Conservation (phyloP, 1,140 invertebrate species). For the Dinothrombium tinctorium region DNA sequence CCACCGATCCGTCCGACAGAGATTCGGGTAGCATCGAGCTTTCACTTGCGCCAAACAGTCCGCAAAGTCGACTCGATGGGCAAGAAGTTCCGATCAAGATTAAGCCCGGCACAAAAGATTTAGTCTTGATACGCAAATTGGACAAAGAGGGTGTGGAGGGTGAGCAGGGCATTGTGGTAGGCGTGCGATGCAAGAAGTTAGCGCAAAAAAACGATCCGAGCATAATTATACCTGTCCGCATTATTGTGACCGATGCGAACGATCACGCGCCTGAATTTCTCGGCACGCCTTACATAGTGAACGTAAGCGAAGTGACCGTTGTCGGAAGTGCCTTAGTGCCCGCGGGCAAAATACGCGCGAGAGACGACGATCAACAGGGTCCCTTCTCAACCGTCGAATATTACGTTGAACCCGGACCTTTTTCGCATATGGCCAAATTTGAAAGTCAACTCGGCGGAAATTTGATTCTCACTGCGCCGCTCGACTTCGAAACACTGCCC, state of each 20-base stretch:
- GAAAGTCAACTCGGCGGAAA: conserved; percentile 62
- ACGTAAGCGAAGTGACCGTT: conserved; percentile 59
- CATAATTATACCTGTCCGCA: conserved; percentile 56
- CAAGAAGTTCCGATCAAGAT: conserved; percentile 40
- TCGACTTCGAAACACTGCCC: conserved; percentile 57
- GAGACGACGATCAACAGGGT: conserved; percentile 63
- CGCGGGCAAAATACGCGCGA: conserved; percentile 44
- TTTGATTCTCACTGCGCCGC: conserved; percentile 43
- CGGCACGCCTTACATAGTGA: conserved; percentile 51
- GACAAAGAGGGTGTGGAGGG: conserved; percentile 40
- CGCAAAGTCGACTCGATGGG: neutral
- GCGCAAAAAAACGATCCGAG: conserved; percentile 44
- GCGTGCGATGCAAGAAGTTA: conserved; percentile 14
- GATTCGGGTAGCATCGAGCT: conserved; percentile 44
- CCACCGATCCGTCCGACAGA: conserved; percentile 21
- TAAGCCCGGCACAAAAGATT: conserved; percentile 44
- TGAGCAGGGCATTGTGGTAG: conserved; percentile 13
- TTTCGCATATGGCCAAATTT: conserved; percentile 57
- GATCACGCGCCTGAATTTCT: conserved; percentile 40
- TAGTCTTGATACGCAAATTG: conserved; percentile 44
- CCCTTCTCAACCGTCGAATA: conserved; percentile 71
- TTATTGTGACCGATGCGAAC: conserved; percentile 73
- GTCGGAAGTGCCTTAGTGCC: conserved; percentile 43
- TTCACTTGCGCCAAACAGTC: conserved; percentile 28
- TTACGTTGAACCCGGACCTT: conserved; percentile 43